These are phyloP conservation scores for Pheosia gnoma DNA, from an alignment of 2,888 invertebrate species.

Conservation along the genomic window DNA sequence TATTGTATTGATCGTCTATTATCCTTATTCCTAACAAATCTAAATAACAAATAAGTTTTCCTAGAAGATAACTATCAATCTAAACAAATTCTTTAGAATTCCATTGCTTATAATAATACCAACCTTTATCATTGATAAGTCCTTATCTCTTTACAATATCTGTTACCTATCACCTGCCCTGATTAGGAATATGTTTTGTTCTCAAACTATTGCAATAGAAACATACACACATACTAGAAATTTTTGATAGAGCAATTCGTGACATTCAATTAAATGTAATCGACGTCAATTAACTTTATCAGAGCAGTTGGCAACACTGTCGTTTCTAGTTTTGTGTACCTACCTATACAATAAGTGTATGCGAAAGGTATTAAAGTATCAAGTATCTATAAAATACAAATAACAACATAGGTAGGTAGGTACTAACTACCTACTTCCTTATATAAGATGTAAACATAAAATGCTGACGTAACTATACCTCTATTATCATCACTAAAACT, in stretches of 20 bases:
- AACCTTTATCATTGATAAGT: not conserved
- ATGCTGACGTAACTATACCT: too few species aligned
- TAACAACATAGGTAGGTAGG: too few species aligned
- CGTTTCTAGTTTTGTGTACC: not conserved
- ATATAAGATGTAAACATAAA: too few species aligned
- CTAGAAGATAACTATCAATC: not conserved
- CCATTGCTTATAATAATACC: not conserved
- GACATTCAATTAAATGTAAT: conserved; percentile 40
- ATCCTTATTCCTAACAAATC: too few species aligned
- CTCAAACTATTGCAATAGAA: not conserved
- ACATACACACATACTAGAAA: conserved; percentile 13
- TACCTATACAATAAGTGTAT: not conserved
- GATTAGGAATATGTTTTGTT: not conserved
- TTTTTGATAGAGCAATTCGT: conserved; percentile 20
- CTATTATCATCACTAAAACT: too few species aligned
- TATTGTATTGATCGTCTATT: too few species aligned
- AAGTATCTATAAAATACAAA: too few species aligned
- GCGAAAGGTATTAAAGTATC: not conserved
- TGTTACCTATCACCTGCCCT: too few species aligned
- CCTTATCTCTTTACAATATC: not conserved
- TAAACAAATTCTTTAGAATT: not conserved
- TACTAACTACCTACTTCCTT: too few species aligned
- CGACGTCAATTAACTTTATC: conserved; percentile 8
- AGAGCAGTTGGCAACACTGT: conserved; percentile 5
- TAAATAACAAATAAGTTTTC: not conserved